Evolutionary conservation across 2,797 vertebrate genomes (phyloP), one percentile per base, ranked within the genome.

Genomic region (Odontamblyopus rebecca): DNA sequence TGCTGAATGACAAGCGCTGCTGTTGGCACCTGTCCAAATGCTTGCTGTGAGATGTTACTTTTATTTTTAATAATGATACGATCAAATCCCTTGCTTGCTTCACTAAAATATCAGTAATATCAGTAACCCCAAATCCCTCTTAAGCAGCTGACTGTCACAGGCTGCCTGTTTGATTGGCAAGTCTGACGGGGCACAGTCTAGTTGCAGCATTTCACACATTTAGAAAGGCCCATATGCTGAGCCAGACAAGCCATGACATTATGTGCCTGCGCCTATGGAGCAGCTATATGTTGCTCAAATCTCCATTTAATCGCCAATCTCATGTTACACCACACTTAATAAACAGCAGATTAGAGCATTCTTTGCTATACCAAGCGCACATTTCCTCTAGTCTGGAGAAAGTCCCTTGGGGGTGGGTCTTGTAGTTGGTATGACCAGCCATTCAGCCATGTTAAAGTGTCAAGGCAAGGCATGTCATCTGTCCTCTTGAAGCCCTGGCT

Each of bases 221-320:
- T 89, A 89, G 81, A 74, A 74, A 85, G 84, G 83, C 84, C 93
- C 88, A 89, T 94, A 92, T 94, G 94, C 89, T 92, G 85, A 78
- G 78, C 71, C 69, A 87, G 83, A 89, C 88, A 75, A 85, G 76
- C 80, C 82, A 76, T 79, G 76, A 82, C 63, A 83, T 78, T 90
- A 89, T 86, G 91, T 91, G 94, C 94, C 88, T 84, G 89, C 79
- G 90, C 93, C 86, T 93, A 86, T 82, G 81, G 85, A 80, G 82
- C 56, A 74, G 77, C 80, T 80, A 88, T 84, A 94, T 94, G 89
- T 83, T 79, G 86, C 92, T 92, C 92, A 96, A 97, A 97, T 97
- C 95, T 96, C 95, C 89, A 92, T 96, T 97, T 96, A 97, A 98
- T 97, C 95, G 89, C 91, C 93, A 91, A 91, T 96, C 95, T 97